Base-by-base conservation (phyloP, 2,797 vertebrate genomes). In the Channa striata region DNA sequence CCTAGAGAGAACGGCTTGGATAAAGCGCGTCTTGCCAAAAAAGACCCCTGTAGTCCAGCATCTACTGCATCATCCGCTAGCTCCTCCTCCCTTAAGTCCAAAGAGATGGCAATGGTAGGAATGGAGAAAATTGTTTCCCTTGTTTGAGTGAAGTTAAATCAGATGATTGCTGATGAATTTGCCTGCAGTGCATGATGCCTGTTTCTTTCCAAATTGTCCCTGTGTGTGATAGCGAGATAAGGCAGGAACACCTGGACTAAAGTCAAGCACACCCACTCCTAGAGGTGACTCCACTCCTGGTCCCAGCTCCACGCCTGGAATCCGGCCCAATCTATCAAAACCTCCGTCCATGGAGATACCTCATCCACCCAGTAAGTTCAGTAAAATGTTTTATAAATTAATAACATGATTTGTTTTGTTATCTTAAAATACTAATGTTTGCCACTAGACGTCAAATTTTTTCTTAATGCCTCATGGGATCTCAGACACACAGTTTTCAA, bases 31-130 rank as follows among this genome's bases (percentile, higher is more conserved):
- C 93, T 95, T 48, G 90, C 97, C 80, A 98, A 94, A 88, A 98
- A 97, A 74, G 97, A 99, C 0, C 95, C 96, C 0, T 96, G 96
- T 89, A 98, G 97, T 93, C 97, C 97, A 0, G 97, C 97, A 76
- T 99, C 97, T 0, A 95, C 97, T 11, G 97, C 97, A 36, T 98
- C 97, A 10, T 98, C 97, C 59, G 96, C 97, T 57, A 99, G 97
- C 87, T 97, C 97, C 11, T 92, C 97, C 70, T 98, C 97, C 21
- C 93, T 97, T 76, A 98, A 98, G 90, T 98, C 96, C 90, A 98
- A 98, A 96, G 97, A 98, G 91, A 95, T 97, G 81, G 91, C 94
- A 71, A 91, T 97, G 95, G 97, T 98, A 86, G 1, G 71, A 37
- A 68, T 51, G 8, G 8, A 50, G 11, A 37, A n/a, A 43, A 1